Percentiles rank a stretch among this genome's conserved stretches.
Conservation (phyloP, 1,140 invertebrate genomes). For the Bombus ignitus region DNA sequence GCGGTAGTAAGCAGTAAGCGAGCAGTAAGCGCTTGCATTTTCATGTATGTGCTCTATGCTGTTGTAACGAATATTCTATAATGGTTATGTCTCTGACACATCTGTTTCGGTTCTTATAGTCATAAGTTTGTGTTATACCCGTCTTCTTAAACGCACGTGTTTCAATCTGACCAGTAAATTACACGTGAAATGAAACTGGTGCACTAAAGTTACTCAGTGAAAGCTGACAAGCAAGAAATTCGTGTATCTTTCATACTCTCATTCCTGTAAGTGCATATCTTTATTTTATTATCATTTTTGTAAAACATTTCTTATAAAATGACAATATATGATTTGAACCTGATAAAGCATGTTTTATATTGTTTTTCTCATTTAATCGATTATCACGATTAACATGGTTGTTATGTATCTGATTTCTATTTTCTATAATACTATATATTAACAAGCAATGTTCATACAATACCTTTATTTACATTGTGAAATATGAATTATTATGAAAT, state of each 20-base stretch:
- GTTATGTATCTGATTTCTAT: too few relatives aligned
- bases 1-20: too few relatives aligned
- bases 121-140: not conserved
- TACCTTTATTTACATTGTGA: too few relatives aligned
- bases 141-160: not conserved
- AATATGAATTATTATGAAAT: too few relatives aligned
- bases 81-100: conserved; percentile 4
- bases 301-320: not conserved
- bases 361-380: not conserved
- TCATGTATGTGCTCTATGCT: not conserved
- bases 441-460: too few relatives aligned
- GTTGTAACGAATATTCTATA: not conserved
- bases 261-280: conserved; percentile 10
- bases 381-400: too few relatives aligned
- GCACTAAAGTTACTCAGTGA: not conserved
- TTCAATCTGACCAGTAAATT: not conserved
- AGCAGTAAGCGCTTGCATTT: conserved; percentile 14
- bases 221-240: not conserved
- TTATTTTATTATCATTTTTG: not conserved
- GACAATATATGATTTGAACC: not conserved
- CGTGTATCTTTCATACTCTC: not conserved
- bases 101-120: conserved; percentile 13
- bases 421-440: too few relatives aligned
- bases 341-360: not conserved
- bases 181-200: not conserved